Evolutionary conservation across 2,888 invertebrate species (phyloP), one percentile per base, ranked within the genome.

Genomic region (Invenusta paracnida): DNA sequence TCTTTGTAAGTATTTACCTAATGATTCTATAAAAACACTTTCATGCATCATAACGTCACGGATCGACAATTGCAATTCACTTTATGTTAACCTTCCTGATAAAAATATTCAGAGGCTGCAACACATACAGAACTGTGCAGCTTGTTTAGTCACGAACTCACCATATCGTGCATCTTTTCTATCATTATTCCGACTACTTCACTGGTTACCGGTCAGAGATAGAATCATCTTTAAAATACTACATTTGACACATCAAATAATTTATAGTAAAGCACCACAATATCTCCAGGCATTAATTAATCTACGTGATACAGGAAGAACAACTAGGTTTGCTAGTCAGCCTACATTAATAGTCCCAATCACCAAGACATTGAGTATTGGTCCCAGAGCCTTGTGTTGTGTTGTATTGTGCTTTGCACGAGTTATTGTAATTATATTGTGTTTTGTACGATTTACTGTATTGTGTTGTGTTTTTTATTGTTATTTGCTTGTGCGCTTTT

Each of bases 231-330:
- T 48, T 48, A 48, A 48, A 48, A 48, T 48, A n/a, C 17, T 87
- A 17, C 23, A 27, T 73, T 73, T 73, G 27, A 73, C 17, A 23
- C 73, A 73, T 73, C 73, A 73, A n/a, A n/a, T n/a, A n/a, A 73
- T 73, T 25, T 73, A 73, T 73, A 23, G 73, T 73, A 25, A 73
- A 23, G 73, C 27, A 17, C 11, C 66, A 83, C 86, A 88, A n/a
- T 82, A 73, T 73, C 27, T 73, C 73, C 73, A 73, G 73, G 73
- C 17, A 73, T 25, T 73, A 2, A 73, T 73, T 25, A 23, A 73
- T 73, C 27, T 73, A 73, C 27, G 73, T 73, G 73, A 73, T 73
- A 73, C 17, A 23, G 73, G 73, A 13, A 73, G 73, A 73, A 95
- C 17, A 25, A 73, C 73, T 73, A 73, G 73, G 27, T 73, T 73